A percentile compares a stretch with the other conserved stretches of the same genome.
Conservation (phyloP, 2,113 vertebrate genomes). For the Microcebus tavaratra region DNA sequence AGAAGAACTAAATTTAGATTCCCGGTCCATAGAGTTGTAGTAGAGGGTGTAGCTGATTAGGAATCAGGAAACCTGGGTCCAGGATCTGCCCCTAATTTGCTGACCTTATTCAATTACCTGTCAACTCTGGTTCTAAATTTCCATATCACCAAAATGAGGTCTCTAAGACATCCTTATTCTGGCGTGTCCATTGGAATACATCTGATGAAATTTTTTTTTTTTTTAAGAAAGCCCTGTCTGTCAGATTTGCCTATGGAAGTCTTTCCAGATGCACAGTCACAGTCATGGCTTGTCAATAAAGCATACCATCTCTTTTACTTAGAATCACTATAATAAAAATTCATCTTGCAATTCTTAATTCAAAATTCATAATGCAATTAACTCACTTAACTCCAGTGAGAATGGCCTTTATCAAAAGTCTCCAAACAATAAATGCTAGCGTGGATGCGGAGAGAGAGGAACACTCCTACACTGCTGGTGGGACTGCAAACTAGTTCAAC, state of each 20-base stretch:
- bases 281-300: not conserved
- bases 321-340: not conserved
- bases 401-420: no score
- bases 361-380: not conserved
- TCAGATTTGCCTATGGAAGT: not conserved
- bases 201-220: not conserved
- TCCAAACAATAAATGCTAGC: no score
- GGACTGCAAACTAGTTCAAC: no score
- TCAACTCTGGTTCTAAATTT: not conserved
- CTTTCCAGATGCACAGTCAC: not conserved
- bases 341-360: not conserved
- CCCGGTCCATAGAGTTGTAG: not conserved
- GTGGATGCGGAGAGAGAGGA: no score
- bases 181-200: not conserved
- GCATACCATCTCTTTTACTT: not conserved
- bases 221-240: not conserved
- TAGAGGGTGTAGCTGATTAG: no score
- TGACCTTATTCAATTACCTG: not conserved
- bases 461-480: no score
- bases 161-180: not conserved
- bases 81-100: not conserved
- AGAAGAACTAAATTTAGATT: not conserved
- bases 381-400: no score
- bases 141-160: not conserved
- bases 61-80: not conserved